Evolutionary conservation across 1,140 invertebrate genomes (phyloP), one percentile per base, ranked within the genome.

Genomic region (Latrodectus geometricus): DNA sequence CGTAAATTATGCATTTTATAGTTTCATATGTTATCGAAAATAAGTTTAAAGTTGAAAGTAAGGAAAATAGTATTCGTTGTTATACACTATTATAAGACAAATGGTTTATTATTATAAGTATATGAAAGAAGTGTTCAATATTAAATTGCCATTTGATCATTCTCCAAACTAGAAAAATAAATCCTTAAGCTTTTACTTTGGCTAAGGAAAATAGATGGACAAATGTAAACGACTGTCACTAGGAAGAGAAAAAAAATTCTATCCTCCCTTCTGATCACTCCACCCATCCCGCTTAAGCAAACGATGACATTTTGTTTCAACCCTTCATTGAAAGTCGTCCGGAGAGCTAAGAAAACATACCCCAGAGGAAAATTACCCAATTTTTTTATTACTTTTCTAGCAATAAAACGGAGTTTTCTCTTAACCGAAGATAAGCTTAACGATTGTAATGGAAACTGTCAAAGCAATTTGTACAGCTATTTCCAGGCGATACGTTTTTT

Each of bases 301-400:
- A 76, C 78, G 68, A 81, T 82, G 78, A 87, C 78, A 80, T 87
- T 81, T 84, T 84, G 70, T 50, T 70, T 76, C 72, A 84, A 84
- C 72, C 73, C 82, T 84, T 76, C 56, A 17, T 70, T 35, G 23
- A 76, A 81, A 81, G 79, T 81, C 79, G 82, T 84, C 73, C 12
- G 17, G 17, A 49, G 70, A 84, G 82, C 35, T 84, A 84, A 73
- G 73, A 84, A 84, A 84, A 84, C 82, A 84, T 9, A 52, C 48
- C 82, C 82, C 17, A 3, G 20, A 73, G 82, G 48, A 84, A 84
- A 84, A 84, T 84, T 76, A 84, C 69, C 52, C 50, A 56, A 7
- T 21, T 69, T 69, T 69, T 69, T 69, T 21, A 69, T 21, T 69
- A 69, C 68, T 69, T 69, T 23, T 5, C 21, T 11, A 35, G 54